A percentile compares a stretch with the other conserved stretches of the same genome.
phyloP scores from a whole-genome alignment of 2,888 invertebrate species.

The Platycheirus rosarum region DNA sequence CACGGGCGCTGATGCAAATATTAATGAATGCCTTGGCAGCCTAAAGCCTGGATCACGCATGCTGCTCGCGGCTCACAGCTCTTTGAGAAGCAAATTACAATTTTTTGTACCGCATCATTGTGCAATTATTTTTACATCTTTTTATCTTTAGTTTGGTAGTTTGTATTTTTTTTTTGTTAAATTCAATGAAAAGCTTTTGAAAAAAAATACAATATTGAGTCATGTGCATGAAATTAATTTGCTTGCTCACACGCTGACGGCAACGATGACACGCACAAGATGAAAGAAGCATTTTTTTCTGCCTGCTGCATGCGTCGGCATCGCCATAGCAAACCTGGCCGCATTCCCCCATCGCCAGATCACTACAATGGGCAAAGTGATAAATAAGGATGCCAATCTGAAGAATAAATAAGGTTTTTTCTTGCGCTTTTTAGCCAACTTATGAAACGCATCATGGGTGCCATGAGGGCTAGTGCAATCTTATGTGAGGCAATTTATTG shows the following conservation, averaged over 20 bases:
- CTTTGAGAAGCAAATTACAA: conserved; percentile 12
- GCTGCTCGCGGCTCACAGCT: conserved; percentile 19
- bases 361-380: conserved; percentile 45
- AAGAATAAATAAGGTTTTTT: conserved; percentile 65
- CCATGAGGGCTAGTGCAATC: conserved; percentile 41
- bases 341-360: not conserved
- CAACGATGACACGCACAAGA: conserved; percentile 27
- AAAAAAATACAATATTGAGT: conserved; percentile 20
- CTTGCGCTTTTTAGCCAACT: conserved; percentile 21
- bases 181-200: conserved; percentile 39
- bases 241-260: conserved; percentile 48
- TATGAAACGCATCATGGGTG: conserved; percentile 57
- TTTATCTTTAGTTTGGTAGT: conserved; percentile 34
- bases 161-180: conserved; percentile 15
- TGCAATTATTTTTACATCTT: conserved; percentile 58
- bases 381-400: conserved; percentile 71
- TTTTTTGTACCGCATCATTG: conserved; percentile 44
- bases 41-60: conserved; percentile 17
- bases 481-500: conserved; percentile 44
- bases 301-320: not conserved
- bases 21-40: conserved; percentile 42
- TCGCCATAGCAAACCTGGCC: conserved; percentile 32
- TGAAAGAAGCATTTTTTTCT: conserved; percentile 56
- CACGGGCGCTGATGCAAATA: conserved; percentile 53
- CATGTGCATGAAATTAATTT: conserved; percentile 66